Evolutionary conservation across 2,888 invertebrate species (phyloP), one percentile per base, ranked within the genome.

Genomic region (Scaeva pyrastri): DNA sequence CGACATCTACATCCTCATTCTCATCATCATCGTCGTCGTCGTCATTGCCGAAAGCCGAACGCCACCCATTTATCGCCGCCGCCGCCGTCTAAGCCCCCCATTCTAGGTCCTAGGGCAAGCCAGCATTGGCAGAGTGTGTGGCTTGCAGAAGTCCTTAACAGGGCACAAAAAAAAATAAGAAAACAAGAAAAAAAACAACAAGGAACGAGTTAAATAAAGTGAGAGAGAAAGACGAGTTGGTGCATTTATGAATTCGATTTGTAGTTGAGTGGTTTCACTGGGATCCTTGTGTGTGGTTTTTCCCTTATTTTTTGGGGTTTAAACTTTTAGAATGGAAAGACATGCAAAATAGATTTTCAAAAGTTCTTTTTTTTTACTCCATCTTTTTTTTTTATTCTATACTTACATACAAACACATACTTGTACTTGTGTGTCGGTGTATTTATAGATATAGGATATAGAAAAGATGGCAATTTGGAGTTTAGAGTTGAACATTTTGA

Each of bases 231-330:
- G 48, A 48, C 66, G 48, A 48, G 66, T 71, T 58, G 56, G 70
- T 74, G 56, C 77, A 86, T 82, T 86, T 86, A 86, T 86, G 86
- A 82, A 86, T 78, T 86, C 81, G 81, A 82, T 86, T 86, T 86
- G 71, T 43, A 72, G 48, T 66, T 66, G 81, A 77, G 77, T 80
- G 85, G 73, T 76, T 77, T 70, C 41, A 52, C 23, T 68, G 68
- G 72, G 41, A 72, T 73, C 43, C 73, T 81, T 66, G 74, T 74
- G 64, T 75, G 55, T 68, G 68, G 66, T 39, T 55, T 36, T 52
- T 23, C 14, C n/a, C 26, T 19, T 36, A 19, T 41, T 55, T 45
- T 43, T 52, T 52, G 14, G 52, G 52, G 26, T 58, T 62, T 21
- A 19, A 58, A 58, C 56, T 48, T 48, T 43, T 45, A 6, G 41